Evolutionary conservation across 2,797 vertebrate genomes (phyloP).

Genomic region (Oceanodroma leucorhoa): DNA sequence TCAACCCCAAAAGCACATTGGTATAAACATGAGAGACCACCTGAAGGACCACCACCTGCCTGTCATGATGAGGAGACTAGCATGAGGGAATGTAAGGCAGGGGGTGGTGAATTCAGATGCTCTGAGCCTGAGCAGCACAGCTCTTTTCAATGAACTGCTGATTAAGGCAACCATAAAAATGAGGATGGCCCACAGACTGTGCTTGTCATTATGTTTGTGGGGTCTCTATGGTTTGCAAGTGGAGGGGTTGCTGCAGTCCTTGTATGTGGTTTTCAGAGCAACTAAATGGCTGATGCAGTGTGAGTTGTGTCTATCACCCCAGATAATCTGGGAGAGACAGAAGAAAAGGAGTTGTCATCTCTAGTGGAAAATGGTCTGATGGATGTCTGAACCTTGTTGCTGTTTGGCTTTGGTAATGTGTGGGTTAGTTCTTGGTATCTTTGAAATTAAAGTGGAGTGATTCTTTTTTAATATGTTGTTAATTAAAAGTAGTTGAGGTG

Average conservation of each 20-base stretch:
- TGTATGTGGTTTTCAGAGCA: neutral
- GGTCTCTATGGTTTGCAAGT: rapidly evolving
- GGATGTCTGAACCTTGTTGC: neutral
- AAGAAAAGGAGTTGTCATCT: neutral
- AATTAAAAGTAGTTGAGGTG: neutral
- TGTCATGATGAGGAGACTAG: neutral
- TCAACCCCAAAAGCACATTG: neutral
- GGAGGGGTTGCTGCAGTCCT: neutral
- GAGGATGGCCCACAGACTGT: rapidly evolving
- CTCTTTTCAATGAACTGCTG: neutral
- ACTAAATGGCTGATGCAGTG: neutral
- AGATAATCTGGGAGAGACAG: neutral
- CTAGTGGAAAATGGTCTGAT: neutral
- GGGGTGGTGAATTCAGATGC: rapidly evolving
- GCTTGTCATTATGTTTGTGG: rapidly evolving
- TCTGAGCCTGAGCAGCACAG: neutral
- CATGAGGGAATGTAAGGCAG: neutral
- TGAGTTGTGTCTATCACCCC: neutral
- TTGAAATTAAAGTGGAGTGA: neutral
- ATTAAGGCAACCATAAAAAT: neutral
- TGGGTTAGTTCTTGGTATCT: neutral
- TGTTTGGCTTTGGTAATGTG: rapidly evolving
- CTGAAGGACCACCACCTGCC: neutral
- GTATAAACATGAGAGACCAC: neutral
- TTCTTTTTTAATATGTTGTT: neutral